A percentile compares a stretch with the other conserved stretches of the same genome.
Evolutionary conservation across 2,797 vertebrate genomes (phyloP).

Genomic region (Babyrousa celebensis): DNA sequence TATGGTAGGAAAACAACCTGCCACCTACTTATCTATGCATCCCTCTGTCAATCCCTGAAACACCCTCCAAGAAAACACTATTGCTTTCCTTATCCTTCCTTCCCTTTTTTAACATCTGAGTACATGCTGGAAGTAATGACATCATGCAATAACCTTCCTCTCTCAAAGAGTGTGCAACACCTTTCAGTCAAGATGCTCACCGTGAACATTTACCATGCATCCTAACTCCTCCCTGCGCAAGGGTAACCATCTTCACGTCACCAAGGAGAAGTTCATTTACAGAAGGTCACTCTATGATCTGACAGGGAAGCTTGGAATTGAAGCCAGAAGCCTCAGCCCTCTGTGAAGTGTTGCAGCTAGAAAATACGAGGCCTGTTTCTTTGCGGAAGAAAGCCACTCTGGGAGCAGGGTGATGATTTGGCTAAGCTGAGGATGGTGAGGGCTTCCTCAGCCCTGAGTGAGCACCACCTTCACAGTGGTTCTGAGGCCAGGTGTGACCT

Average conservation of each 20-base stretch:
- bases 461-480: neutral
- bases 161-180: slow-evolving; percentile 50
- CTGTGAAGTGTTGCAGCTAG: neutral
- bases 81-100: neutral
- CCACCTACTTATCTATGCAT: slow-evolving; percentile 32
- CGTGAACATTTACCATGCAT: slow-evolving; percentile 8
- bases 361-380: neutral
- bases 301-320: neutral
- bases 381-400: neutral
- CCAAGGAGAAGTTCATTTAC: neutral
- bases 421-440: neutral
- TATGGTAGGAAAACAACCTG: slow-evolving; percentile 55
- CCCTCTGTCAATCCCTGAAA: neutral
- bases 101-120: neutral
- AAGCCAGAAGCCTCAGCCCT: neutral
- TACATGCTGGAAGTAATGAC: slow-evolving; percentile 68
- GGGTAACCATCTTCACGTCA: neutral
- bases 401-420: neutral
- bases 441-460: neutral
- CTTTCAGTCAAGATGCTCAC: slow-evolving; percentile 56
- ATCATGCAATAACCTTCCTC: slow-evolving; percentile 51
- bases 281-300: neutral
- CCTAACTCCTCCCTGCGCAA: neutral
- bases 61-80: neutral
- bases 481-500: neutral